These are phyloP conservation scores for Scyliorhinus canicula DNA, from an alignment of 2,797 vertebrate species.

Conservation along the genomic window DNA sequence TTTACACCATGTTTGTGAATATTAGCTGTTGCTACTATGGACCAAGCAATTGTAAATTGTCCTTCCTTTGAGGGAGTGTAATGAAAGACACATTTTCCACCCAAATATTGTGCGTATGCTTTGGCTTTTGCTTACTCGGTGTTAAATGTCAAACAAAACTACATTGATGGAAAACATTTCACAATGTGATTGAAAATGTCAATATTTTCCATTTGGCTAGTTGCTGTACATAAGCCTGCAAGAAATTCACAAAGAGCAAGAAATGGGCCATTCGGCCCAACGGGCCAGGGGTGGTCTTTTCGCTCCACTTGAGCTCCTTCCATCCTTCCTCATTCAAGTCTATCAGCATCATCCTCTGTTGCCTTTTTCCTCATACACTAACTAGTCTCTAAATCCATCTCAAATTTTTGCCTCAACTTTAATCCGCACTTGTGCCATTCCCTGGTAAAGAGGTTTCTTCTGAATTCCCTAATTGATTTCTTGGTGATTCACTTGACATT, in stretches of 20 bases:
- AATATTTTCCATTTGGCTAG: not conserved
- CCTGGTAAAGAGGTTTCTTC: no score
- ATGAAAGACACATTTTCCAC: not conserved
- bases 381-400: no score
- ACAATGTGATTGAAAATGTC: not conserved
- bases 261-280: not conserved
- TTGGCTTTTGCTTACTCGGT: not conserved
- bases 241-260: not conserved
- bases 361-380: not conserved
- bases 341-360: not conserved
- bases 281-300: no score
- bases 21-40: not conserved
- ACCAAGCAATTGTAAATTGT: not conserved
- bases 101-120: not conserved
- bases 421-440: no score
- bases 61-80: not conserved
- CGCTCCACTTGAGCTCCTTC: no score
- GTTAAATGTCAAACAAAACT: not conserved
- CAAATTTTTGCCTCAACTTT: no score
- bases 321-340: no score
- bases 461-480: no score
- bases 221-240: not conserved
- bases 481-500: no score
- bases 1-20: not conserved
- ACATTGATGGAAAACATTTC: not conserved